These are phyloP conservation scores for Telmatochromis sp. DNA, from an alignment of 2,113 vertebrate species.

Conservation along the genomic window DNA sequence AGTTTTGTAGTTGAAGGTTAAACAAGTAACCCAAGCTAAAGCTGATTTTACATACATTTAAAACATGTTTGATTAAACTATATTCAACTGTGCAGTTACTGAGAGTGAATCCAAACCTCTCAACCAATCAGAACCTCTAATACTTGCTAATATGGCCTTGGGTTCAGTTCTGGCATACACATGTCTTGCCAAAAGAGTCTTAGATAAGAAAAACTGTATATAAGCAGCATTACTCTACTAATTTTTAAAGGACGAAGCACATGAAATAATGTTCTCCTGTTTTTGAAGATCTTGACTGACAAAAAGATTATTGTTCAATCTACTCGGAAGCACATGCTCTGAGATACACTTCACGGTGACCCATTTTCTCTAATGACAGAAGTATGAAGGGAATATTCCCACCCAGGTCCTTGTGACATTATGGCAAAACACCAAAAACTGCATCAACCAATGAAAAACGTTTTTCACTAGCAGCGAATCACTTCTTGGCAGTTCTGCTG, in stretches of 20 bases:
- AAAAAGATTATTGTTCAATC: background rate
- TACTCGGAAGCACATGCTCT: background rate
- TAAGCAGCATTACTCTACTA: background rate
- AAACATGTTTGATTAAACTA: background rate
- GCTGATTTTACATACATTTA: background rate
- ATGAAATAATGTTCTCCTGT: background rate
- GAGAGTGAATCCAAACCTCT: background rate
- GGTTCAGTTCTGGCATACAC: background rate
- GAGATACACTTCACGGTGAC: background rate
- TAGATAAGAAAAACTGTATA: background rate
- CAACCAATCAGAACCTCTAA: background rate
- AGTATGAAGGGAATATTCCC: background rate
- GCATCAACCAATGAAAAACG: background rate
- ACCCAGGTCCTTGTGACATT: background rate
- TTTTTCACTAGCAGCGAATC: background rate
- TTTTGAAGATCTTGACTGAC: background rate
- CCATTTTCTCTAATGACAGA: background rate
- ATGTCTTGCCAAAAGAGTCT: background rate
- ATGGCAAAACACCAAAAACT: background rate
- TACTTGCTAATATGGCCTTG: background rate
- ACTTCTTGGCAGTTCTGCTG: background rate
- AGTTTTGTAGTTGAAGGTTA: background rate
- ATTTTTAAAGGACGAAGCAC: background rate
- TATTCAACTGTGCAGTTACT: background rate
- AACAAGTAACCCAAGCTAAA: background rate